Percentiles rank a stretch among this genome's conserved stretches.
Evolutionary conservation across 92 coral and sea anemone species (phyloP).

Genomic region (Pocillopora grandis): DNA sequence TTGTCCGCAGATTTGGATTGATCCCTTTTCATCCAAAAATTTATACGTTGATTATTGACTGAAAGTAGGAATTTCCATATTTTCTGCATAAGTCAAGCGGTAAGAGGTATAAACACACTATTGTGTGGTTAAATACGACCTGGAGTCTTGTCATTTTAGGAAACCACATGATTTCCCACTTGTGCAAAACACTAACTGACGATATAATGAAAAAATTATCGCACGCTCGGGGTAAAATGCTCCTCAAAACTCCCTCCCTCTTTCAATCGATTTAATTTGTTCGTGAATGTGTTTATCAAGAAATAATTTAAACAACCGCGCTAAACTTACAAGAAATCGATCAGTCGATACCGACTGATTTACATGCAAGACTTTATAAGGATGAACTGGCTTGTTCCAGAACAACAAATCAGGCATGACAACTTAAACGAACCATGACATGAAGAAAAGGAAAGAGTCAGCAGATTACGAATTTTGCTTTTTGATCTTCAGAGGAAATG

Average conservation of each 20-base stretch:
- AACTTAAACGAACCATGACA: not conserved
- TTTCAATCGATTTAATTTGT: not conserved
- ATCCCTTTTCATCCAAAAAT: not conserved
- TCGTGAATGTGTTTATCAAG: not conserved
- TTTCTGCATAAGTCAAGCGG: slow-evolving; percentile 21
- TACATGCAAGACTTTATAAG: not conserved
- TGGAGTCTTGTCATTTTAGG: slow-evolving; percentile 25
- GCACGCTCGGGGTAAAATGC: slow-evolving; percentile 12
- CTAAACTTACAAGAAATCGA: not conserved
- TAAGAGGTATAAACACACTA: slow-evolving; percentile 14
- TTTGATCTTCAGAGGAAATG: not conserved
- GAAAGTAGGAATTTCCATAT: not conserved
- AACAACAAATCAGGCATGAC: slow-evolving; percentile 11
- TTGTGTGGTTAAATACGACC: slow-evolving; percentile 20
- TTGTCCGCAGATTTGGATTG: not conserved
- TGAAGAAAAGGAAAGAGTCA: slow-evolving; percentile 15
- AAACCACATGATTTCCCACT: slow-evolving; percentile 23
- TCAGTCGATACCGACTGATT: not conserved
- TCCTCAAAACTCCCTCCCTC: not conserved
- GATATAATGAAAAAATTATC: slow-evolving; percentile 18
- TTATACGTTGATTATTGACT: not conserved
- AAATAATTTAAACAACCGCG: not conserved
- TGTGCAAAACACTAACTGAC: not conserved
- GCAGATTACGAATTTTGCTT: not conserved
- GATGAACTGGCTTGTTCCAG: slow-evolving; percentile 21